Base-by-base conservation (phyloP, 1,140 invertebrate species). In the Ganaspis sp. region DNA sequence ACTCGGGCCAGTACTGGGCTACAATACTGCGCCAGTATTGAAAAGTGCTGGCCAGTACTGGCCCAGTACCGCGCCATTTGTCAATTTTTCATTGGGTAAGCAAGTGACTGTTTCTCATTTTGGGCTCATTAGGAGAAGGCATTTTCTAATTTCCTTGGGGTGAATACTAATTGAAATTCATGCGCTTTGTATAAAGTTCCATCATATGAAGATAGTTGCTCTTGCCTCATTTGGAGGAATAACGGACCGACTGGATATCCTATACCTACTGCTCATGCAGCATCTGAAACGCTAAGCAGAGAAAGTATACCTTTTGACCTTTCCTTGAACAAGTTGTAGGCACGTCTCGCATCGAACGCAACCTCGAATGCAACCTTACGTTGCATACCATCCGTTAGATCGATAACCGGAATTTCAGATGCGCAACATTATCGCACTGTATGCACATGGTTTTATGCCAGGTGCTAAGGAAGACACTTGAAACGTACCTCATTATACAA, bases 361-460 rank as follows among this genome's bases (percentile, higher is more conserved):
- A 64, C 58, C 54, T 64, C 58, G 23, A 26, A 64, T 64, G 58
- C 58, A 64, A 64, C 58, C 58, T 64, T 64, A 64, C 58, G 58
- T 64, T 64, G 58, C 58, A 64, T 64, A 64, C 58, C 58, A 64
- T 64, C 58, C 58, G 58, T 64, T 64, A 64, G 58, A 64, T 64
- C 58, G 58, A 64, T 64, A 64, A 64, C 58, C 58, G 58, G 58
- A 64, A 64, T 64, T 64, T 64, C 58, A 64, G 58, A 64, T 64
- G 58, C 58, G 58, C 58, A 64, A 64, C 58, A 64, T 64, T 64
- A 64, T 64, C 23, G 58, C 58, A 17, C n/a, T 49, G 17, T 49
- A 49, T n/a, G 4, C 40, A 23, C 21, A 64, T 26, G 58, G 23
- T 64, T 64, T 34, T 64, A 64, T 64, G 23, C 58, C 58, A 64